A percentile compares a stretch with the other conserved stretches of the same genome.
These are phyloP conservation scores for Cantharis lateralis DNA, from an alignment of 2,888 invertebrate species.

Conservation along the genomic window DNA sequence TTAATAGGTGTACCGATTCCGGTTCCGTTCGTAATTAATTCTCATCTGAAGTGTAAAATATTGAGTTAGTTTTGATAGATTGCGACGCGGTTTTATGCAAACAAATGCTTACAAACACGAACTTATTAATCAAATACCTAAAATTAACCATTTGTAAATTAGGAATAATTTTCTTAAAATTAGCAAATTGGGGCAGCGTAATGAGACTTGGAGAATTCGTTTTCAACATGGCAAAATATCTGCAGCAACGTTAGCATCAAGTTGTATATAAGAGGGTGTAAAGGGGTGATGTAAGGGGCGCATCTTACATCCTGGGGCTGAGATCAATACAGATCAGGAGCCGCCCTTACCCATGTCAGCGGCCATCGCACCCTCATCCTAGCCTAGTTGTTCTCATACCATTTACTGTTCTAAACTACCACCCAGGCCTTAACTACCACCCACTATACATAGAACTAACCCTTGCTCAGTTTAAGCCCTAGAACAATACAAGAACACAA, in stretches of 20 bases:
- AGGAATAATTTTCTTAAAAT: background rate
- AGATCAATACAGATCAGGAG: constrained; percentile 59
- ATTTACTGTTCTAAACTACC: constrained; percentile 35
- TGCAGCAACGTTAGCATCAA: constrained; percentile 19
- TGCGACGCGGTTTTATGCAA: constrained; percentile 34
- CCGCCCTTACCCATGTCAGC: constrained; percentile 58
- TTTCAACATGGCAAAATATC: constrained; percentile 12
- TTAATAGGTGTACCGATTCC: constrained; percentile 36
- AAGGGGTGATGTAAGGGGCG: constrained; percentile 54
- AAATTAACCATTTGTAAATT: background rate
- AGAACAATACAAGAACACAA: constrained; percentile 37
- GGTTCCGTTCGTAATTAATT: constrained; percentile 33
- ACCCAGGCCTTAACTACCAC: constrained; percentile 36
- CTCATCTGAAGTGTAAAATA: constrained; percentile 37
- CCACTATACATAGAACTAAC: constrained; percentile 31
- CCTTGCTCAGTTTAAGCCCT: constrained; percentile 28
- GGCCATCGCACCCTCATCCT: constrained; percentile 51
- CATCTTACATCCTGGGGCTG: constrained; percentile 57
- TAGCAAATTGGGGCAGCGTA: background rate
- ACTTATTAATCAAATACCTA: background rate
- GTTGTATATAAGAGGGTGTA: constrained; percentile 36
- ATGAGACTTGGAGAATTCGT: background rate
- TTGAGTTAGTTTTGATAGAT: constrained; percentile 36
- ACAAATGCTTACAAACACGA: constrained; percentile 18
- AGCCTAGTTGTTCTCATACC: constrained; percentile 35